Conservation (phyloP, 2,797 vertebrate species). For the Macroramphosus scolopax region DNA sequence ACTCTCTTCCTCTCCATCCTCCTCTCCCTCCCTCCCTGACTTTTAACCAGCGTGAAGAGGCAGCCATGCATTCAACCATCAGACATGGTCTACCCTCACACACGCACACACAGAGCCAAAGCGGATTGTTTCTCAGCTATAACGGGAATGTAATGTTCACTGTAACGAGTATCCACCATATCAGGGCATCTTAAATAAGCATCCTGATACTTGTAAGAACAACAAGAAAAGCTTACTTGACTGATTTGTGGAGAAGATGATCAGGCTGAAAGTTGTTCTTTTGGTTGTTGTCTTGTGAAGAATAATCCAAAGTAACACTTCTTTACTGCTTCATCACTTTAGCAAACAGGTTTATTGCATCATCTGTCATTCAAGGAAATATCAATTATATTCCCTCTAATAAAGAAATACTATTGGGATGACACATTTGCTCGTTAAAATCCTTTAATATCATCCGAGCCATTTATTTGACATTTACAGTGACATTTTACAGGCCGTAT, state of each 20-base stretch:
- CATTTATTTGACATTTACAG: conserved; percentile 46
- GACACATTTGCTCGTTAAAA: conserved; percentile 38
- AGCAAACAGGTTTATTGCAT: too few relatives aligned
- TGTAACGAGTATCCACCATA: conserved; percentile 54
- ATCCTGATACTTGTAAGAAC: conserved; percentile 43
- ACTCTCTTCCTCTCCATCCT: conserved; percentile 52
- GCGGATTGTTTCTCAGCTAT: conserved; percentile 51
- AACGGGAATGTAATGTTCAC: conserved; percentile 43
- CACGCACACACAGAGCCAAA: conserved; percentile 35
- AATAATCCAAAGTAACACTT: conserved; percentile 9
- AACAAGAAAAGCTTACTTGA: conserved; percentile 10
- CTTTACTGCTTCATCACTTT: not conserved
- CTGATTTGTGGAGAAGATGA: conserved; percentile 40
- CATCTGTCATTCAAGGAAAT: conserved; percentile 12
- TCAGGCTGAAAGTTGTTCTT: conserved; percentile 11
- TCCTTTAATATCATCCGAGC: conserved; percentile 30
- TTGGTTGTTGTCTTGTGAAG: conserved; percentile 5
- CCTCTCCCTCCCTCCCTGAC: conserved; percentile 42
- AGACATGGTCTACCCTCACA: conserved; percentile 62
- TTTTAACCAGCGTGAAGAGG: conserved; percentile 78
- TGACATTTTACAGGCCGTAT: conserved; percentile 48
- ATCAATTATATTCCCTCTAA: conserved; percentile 12
- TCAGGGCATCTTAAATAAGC: conserved; percentile 50
- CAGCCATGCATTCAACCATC: conserved; percentile 80
- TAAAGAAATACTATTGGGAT: conserved; percentile 12